These are phyloP conservation scores for Phragmatobia fuliginosa DNA, from an alignment of 2,888 invertebrate species.

Conservation along the genomic window DNA sequence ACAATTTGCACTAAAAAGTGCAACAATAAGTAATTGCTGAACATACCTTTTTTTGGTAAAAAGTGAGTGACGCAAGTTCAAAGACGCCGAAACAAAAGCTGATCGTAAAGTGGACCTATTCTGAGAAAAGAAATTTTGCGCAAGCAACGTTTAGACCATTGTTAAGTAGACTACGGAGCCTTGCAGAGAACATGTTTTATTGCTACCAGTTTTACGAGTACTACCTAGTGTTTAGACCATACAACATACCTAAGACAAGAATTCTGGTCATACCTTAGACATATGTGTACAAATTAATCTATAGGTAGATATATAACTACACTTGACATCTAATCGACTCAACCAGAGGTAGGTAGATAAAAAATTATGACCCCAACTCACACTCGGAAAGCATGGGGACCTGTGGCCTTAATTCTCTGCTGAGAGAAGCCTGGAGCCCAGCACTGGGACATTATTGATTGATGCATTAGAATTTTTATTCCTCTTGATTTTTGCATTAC, in stretches of 20 bases:
- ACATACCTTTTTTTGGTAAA: constrained; percentile 31
- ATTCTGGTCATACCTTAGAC: background rate
- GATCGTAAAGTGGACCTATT: constrained; percentile 74
- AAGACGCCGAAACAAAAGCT: constrained; percentile 70
- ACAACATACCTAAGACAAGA: background rate
- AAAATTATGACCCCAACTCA: too few relatives aligned
- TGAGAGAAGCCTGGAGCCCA: too few relatives aligned
- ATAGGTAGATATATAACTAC: background rate
- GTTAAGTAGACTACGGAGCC: constrained; percentile 27
- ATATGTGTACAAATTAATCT: background rate
- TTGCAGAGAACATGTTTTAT: constrained; percentile 35
- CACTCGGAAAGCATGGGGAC: too few relatives aligned
- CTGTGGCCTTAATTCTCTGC: too few relatives aligned
- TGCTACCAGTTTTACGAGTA: constrained; percentile 31
- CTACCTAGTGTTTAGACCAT: constrained; percentile 1
- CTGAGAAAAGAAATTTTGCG: constrained; percentile 83
- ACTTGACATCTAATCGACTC: background rate
- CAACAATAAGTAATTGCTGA: constrained; percentile 58
- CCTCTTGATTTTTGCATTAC: too few relatives aligned
- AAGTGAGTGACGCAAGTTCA: constrained; percentile 60
- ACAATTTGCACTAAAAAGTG: constrained; percentile 67
- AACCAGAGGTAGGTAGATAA: too few relatives aligned
- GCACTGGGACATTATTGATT: too few relatives aligned
- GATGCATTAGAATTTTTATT: too few relatives aligned
- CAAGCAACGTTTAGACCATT: constrained; percentile 50